phyloP scores from a whole-genome alignment of 2,797 vertebrate species.

The Pristis pectinata region DNA sequence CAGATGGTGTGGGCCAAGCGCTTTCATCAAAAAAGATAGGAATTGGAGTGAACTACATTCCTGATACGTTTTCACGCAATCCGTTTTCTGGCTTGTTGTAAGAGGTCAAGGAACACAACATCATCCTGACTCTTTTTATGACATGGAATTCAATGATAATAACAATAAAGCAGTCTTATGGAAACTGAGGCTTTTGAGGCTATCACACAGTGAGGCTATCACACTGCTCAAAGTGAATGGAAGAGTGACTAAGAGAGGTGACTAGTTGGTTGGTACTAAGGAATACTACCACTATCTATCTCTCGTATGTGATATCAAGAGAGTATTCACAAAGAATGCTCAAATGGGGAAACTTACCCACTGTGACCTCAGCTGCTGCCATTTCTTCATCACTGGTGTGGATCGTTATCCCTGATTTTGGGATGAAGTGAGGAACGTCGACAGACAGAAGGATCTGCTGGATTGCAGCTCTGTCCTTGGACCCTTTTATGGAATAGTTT shows the following conservation, averaged over 20 bases:
- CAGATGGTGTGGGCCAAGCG: not conserved
- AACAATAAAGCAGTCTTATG: not conserved
- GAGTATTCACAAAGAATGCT: not conserved
- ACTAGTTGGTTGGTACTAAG: not conserved
- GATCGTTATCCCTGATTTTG: constrained; percentile 54
- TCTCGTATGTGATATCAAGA: not conserved
- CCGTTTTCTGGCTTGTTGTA: not conserved
- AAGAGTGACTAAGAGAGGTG: not conserved
- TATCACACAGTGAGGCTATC: not conserved
- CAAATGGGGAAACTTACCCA: constrained; percentile 53
- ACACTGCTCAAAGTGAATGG: not conserved
- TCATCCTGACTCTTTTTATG: not conserved
- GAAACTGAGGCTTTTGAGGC: not conserved
- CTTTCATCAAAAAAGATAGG: not conserved
- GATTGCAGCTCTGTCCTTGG: constrained; percentile 44
- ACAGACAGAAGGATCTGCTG: constrained; percentile 48
- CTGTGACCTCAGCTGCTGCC: constrained; percentile 45
- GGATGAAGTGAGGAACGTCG: constrained; percentile 50
- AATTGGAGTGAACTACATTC: not conserved
- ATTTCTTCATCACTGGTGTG: constrained; percentile 56
- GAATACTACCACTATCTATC: not conserved
- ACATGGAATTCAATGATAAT: not conserved
- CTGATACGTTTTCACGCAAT: not conserved
- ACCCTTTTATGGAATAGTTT: constrained; percentile 55
- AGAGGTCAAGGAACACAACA: not conserved